Conservation (phyloP, 2,113 vertebrate species). For the Arvicanthis niloticus region DNA sequence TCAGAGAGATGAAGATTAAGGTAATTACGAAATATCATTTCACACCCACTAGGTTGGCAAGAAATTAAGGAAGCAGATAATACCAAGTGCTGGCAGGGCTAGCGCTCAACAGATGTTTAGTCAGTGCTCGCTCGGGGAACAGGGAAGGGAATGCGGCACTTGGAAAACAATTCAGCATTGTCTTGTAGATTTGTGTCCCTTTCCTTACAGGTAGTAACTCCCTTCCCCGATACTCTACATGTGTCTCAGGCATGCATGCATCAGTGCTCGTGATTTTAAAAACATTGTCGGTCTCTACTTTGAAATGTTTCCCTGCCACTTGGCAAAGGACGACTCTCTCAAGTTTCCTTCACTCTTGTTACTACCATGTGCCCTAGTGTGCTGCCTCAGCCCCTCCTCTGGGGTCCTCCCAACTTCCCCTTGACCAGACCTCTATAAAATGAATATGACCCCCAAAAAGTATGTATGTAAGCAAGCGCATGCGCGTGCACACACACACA, state of each 20-base stretch:
- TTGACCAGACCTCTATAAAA: neutral
- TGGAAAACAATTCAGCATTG: conserved; percentile 12
- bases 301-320: neutral
- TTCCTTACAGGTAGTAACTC: neutral
- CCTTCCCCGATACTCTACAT: neutral
- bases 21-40: neutral
- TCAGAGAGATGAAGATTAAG: conserved; percentile 57
- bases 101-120: neutral
- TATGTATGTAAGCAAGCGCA: neutral
- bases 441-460: neutral
- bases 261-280: neutral
- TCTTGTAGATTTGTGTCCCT: neutral
- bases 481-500: no score
- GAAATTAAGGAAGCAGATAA: conserved; percentile 15
- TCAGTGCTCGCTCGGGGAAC: neutral
- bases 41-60: neutral
- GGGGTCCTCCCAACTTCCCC: neutral
- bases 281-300: neutral
- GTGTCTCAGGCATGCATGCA: neutral
- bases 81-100: conserved; percentile 32
- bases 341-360: neutral
- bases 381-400: neutral
- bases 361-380: neutral
- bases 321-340: neutral
- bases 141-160: neutral